Percentiles rank a stretch among this genome's conserved stretches.
Evolutionary conservation across 2,888 invertebrate species (phyloP).

Genomic region (Andrena hattorfiana): DNA sequence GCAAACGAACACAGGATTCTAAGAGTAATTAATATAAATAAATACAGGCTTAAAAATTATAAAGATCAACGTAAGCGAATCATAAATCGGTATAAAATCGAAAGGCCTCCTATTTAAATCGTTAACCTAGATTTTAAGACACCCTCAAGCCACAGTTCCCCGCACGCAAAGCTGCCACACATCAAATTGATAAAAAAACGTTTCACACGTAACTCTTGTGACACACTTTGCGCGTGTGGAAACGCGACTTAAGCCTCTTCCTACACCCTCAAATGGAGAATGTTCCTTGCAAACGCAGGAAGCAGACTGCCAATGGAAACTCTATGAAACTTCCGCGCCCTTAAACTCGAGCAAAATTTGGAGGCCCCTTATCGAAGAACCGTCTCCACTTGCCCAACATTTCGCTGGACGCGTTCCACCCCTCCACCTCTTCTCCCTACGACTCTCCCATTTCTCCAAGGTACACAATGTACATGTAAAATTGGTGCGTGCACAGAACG

Average conservation of each 20-base stretch:
- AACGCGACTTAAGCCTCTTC: not conserved
- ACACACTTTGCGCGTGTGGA: not conserved
- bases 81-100: conserved; percentile 2
- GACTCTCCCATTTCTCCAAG: conserved; percentile 50
- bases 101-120: not conserved
- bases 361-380: conserved; percentile 35
- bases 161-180: too few species aligned
- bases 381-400: conserved; percentile 35
- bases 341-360: conserved; percentile 1
- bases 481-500: conserved; percentile 42
- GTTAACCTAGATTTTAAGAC: not conserved
- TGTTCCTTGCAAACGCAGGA: not conserved
- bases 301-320: not conserved
- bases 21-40: conserved; percentile 5
- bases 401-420: conserved; percentile 23
- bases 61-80: not conserved
- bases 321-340: not conserved
- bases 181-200: not conserved
- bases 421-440: conserved; percentile 43
- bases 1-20: not conserved
- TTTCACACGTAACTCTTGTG: not conserved
- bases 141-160: too few species aligned
- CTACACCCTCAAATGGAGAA: not conserved
- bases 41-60: conserved; percentile 4
- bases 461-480: conserved; percentile 51